Conservation (phyloP, 2,797 vertebrate genomes). For the Labeo calbasu region DNA sequence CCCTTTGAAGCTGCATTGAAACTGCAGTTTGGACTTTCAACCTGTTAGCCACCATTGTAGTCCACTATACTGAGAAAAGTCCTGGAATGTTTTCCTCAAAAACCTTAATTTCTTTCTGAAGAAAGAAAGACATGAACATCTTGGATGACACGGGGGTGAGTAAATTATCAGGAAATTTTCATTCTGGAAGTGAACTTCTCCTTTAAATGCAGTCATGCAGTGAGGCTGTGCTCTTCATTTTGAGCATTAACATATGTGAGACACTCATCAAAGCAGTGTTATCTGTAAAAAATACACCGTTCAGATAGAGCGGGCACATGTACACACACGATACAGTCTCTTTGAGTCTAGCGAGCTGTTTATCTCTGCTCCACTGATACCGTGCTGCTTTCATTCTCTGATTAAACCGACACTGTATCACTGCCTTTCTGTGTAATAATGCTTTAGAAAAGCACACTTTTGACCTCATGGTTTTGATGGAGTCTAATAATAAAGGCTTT, state of each 20-base stretch:
- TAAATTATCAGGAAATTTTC: too few relatives aligned
- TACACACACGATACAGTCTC: not conserved
- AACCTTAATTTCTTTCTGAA: too few relatives aligned
- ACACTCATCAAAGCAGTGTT: slow-evolving; percentile 24
- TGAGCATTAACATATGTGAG: slow-evolving; percentile 17
- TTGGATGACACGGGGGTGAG: too few relatives aligned
- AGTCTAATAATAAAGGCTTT: not conserved
- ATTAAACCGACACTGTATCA: not conserved
- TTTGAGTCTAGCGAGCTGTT: slow-evolving; percentile 11
- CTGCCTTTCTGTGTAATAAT: not conserved
- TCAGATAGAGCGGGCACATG: not conserved
- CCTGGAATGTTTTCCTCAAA: too few relatives aligned
- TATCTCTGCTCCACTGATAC: slow-evolving; percentile 32
- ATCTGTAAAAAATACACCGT: slow-evolving; percentile 5
- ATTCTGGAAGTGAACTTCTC: too few relatives aligned
- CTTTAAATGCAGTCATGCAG: not conserved
- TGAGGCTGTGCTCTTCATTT: slow-evolving; percentile 15
- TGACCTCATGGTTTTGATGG: not conserved
- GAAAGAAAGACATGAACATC: too few relatives aligned
- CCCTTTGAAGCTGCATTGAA: too few relatives aligned
- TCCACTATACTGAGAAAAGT: too few relatives aligned
- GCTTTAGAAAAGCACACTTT: not conserved
- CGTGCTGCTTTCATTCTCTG: not conserved
- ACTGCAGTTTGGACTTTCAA: too few relatives aligned
- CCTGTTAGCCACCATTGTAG: too few relatives aligned